phyloP scores from a whole-genome alignment of 2,888 invertebrate genomes.

The Lissonota sp. region DNA sequence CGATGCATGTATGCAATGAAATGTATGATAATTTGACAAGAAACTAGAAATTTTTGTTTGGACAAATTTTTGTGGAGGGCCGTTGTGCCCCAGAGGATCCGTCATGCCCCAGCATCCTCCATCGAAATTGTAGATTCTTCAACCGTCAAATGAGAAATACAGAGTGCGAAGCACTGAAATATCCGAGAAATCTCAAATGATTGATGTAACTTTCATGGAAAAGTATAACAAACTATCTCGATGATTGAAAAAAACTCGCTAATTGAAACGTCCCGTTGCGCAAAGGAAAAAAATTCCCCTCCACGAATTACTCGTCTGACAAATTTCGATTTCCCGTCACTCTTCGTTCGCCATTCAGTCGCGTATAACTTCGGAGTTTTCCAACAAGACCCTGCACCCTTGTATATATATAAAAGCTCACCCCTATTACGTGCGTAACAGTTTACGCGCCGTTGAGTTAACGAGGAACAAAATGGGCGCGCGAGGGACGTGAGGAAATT shows the following conservation, averaged over 20 bases:
- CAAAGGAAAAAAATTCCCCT: not conserved
- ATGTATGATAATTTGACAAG: too few relatives aligned
- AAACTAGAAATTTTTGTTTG: too few relatives aligned
- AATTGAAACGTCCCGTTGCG: not conserved
- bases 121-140: too few relatives aligned
- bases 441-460: conserved; percentile 48
- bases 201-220: too few relatives aligned
- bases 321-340: conserved; percentile 10
- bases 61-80: too few relatives aligned
- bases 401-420: not conserved
- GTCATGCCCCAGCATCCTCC: too few relatives aligned
- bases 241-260: conserved; percentile 1
- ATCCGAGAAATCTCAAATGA: too few relatives aligned
- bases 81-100: too few relatives aligned
- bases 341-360: conserved; percentile 1
- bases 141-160: too few relatives aligned
- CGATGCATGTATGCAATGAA: too few relatives aligned
- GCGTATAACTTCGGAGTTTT: conserved; percentile 33
- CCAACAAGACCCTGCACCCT: not conserved
- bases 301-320: not conserved
- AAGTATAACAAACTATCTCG: not conserved
- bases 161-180: too few relatives aligned
- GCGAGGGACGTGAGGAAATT: conserved; percentile 54
- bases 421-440: conserved; percentile 7
- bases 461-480: conserved; percentile 32